Conservation (phyloP, 2,113 vertebrate genomes). For the Rhinoderma darwinii region DNA sequence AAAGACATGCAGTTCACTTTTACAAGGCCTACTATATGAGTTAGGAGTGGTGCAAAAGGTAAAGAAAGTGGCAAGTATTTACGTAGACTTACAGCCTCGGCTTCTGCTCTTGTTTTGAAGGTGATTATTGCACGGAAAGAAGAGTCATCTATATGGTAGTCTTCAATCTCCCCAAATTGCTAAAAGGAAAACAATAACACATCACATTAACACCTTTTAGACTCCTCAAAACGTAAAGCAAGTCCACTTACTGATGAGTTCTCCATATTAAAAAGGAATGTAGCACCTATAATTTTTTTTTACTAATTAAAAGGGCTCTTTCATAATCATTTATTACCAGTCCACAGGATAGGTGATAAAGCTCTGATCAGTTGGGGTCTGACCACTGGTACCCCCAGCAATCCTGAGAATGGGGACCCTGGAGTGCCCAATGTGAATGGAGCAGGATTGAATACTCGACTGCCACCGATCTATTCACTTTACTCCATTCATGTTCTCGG, state of each 20-base stretch:
- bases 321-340: too few relatives aligned
- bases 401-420: too few relatives aligned
- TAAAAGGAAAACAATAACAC: slow-evolving; percentile 69
- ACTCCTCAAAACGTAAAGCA: neutral
- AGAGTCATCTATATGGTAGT: slow-evolving; percentile 90
- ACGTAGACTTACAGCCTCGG: slow-evolving; percentile 85
- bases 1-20: neutral
- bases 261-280: neutral
- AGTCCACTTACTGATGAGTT: neutral
- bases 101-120: slow-evolving; percentile 90
- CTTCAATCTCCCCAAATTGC: slow-evolving; percentile 98
- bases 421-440: too few relatives aligned
- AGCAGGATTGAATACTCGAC: too few relatives aligned
- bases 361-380: too few relatives aligned
- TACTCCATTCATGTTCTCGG: too few relatives aligned
- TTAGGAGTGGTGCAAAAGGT: neutral
- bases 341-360: too few relatives aligned
- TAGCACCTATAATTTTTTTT: too few relatives aligned
- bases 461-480: too few relatives aligned
- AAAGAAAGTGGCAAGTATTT: too few relatives aligned
- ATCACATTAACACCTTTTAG: neutral
- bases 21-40: neutral
- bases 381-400: too few relatives aligned
- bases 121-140: slow-evolving; percentile 87
- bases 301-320: too few relatives aligned